phyloP scores from a whole-genome alignment of 1,140 invertebrate species.

The Zophobas morio region DNA sequence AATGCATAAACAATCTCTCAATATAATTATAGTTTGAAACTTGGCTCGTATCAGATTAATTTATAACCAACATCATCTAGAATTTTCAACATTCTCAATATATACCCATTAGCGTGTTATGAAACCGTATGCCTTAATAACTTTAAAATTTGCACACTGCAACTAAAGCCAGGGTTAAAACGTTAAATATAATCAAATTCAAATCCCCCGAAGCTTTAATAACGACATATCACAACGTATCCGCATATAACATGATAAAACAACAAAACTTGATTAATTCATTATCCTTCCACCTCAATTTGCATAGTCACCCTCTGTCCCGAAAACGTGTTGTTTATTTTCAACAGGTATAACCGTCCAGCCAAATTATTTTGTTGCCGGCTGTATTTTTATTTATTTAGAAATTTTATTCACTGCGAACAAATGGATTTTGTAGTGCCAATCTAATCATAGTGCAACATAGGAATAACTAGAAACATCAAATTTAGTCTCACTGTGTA shows the following conservation, averaged over 20 bases:
- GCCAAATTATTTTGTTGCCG: conserved; percentile 6
- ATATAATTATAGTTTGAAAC: conserved; percentile 41
- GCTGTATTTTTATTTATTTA: conserved; percentile 15
- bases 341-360: conserved; percentile 22
- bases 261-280: conserved; percentile 43
- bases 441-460: too few relatives aligned
- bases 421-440: too few relatives aligned
- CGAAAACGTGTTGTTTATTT: conserved; percentile 22
- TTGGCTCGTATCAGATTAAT: conserved; percentile 36
- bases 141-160: conserved; percentile 35
- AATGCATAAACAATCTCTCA: conserved; percentile 41
- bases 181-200: conserved; percentile 43
- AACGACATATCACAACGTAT: conserved; percentile 40
- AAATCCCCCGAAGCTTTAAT: conserved; percentile 42
- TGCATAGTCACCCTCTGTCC: conserved; percentile 35
- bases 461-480: too few relatives aligned
- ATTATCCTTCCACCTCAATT: conserved; percentile 41
- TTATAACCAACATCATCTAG: conserved; percentile 26
- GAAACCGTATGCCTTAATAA: conserved; percentile 42
- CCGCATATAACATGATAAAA: conserved; percentile 38
- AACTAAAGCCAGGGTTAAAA: conserved; percentile 41
- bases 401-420: background rate
- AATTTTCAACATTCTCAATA: conserved; percentile 39
- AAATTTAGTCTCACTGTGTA: too few relatives aligned
- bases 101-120: conserved; percentile 39